Conservation (phyloP, 1,140 invertebrate species). For the Hycleus cichorii region DNA sequence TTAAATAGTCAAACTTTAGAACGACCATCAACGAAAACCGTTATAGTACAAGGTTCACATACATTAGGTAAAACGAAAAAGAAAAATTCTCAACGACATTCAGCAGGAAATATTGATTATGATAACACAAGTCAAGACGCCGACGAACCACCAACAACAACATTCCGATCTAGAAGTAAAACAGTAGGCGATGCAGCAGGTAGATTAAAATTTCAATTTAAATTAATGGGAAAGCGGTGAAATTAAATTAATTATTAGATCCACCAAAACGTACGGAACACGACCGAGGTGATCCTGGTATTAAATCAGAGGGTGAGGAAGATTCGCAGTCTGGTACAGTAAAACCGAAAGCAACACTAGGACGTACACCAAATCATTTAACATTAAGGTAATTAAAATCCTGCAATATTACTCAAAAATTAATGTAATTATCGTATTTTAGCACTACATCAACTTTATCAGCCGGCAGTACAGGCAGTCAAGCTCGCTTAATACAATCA, state of each 20-base stretch:
- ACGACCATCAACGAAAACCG: conserved; percentile 33
- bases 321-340: conserved; percentile 61
- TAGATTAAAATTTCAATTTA: conserved; percentile 30
- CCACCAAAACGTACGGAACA: conserved; percentile 40
- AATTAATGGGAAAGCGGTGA: conserved; percentile 21
- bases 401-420: too few relatives aligned
- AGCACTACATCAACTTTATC: conserved; percentile 90
- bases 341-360: conserved; percentile 65
- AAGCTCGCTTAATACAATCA: conserved; percentile 87
- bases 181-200: conserved; percentile 77
- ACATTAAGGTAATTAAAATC: conserved; percentile 59
- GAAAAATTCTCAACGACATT: conserved; percentile 75
- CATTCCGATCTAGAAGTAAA: conserved; percentile 79
- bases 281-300: conserved; percentile 61
- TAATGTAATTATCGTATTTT: neutral
- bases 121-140: conserved; percentile 60
- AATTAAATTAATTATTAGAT: conserved; percentile 17
- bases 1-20: conserved; percentile 37
- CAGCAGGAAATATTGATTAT: conserved; percentile 81
- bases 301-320: conserved; percentile 82
- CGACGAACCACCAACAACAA: conserved; percentile 44
- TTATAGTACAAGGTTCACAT: conserved; percentile 58
- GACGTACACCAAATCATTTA: conserved; percentile 84
- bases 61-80: conserved; percentile 66
- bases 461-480: conserved; percentile 86